phyloP scores from a whole-genome alignment of 1,140 invertebrate species.

The Eubasilissa regina region DNA sequence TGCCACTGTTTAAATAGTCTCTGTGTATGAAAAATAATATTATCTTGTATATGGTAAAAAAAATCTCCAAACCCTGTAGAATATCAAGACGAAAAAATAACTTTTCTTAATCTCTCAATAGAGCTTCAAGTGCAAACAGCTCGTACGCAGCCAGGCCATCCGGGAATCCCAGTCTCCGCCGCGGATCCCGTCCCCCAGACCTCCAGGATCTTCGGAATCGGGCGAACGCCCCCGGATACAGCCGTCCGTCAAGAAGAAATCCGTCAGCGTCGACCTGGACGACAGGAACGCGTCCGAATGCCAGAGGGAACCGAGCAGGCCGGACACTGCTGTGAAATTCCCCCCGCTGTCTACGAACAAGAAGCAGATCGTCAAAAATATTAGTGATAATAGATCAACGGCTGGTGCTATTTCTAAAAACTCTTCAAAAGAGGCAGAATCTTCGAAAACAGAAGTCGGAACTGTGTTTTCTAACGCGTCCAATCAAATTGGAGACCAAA shows the following conservation, averaged over 20 bases:
- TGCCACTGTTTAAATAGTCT: too few relatives aligned
- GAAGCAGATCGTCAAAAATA: background rate
- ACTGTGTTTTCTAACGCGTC: too few relatives aligned
- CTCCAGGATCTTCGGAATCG: constrained; percentile 64
- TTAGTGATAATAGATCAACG: constrained; percentile 2
- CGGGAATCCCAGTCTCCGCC: constrained; percentile 89
- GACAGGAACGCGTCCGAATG: constrained; percentile 29
- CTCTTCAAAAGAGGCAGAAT: background rate
- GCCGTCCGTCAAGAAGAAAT: constrained; percentile 52
- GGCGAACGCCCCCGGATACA: constrained; percentile 32
- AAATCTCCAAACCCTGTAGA: too few relatives aligned
- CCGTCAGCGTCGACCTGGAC: constrained; percentile 54
- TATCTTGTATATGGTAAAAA: too few relatives aligned
- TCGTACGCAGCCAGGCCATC: constrained; percentile 91
- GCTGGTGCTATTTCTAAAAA: background rate
- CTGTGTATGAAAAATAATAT: too few relatives aligned
- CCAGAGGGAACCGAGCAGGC: too few relatives aligned
- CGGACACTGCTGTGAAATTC: too few relatives aligned
- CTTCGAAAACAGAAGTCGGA: too few relatives aligned
- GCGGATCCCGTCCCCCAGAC: constrained; percentile 76
- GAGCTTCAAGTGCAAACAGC: constrained; percentile 85
- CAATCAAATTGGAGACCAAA: too few relatives aligned
- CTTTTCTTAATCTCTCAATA: too few relatives aligned
- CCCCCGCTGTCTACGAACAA: background rate
- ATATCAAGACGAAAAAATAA: too few relatives aligned